Conservation (phyloP, 2,888 invertebrate genomes). For the Leucoma salicis region DNA sequence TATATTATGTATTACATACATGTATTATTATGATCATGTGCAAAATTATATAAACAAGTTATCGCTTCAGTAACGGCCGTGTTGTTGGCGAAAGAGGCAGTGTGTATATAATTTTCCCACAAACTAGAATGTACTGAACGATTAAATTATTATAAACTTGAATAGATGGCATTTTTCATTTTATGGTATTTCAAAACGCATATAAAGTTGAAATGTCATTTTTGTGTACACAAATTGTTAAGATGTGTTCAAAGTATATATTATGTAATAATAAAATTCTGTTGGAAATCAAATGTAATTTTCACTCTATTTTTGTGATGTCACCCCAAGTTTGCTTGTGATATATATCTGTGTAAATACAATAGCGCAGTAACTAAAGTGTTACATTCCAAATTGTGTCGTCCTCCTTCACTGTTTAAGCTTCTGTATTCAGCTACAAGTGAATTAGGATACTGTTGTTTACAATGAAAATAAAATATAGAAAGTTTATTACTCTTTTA, state of each 20-base stretch:
- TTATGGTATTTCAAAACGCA: slow-evolving; percentile 45
- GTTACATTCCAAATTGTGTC: slow-evolving; percentile 73
- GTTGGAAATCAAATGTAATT: slow-evolving; percentile 30
- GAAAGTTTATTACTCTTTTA: slow-evolving; percentile 55
- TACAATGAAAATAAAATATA: slow-evolving; percentile 76
- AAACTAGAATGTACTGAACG: slow-evolving; percentile 38
- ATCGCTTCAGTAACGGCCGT: slow-evolving; percentile 12
- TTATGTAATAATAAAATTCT: slow-evolving; percentile 31
- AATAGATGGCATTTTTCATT: slow-evolving; percentile 47
- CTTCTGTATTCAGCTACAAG: slow-evolving; percentile 51
- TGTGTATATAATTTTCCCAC: slow-evolving; percentile 62
- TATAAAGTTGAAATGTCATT: slow-evolving; percentile 29
- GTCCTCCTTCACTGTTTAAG: slow-evolving; percentile 46
- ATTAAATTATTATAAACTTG: slow-evolving; percentile 51
- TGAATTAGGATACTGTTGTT: slow-evolving; percentile 73
- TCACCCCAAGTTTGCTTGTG: slow-evolving; percentile 34
- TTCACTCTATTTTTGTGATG: slow-evolving; percentile 37
- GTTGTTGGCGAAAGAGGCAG: slow-evolving; percentile 34
- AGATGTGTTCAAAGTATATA: slow-evolving; percentile 43
- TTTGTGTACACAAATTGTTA: slow-evolving; percentile 61
- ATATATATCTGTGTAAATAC: slow-evolving; percentile 55
- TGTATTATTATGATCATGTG: slow-evolving; percentile 71
- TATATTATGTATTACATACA: slow-evolving; percentile 65
- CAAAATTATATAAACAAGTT: slow-evolving; percentile 64
- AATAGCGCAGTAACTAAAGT: slow-evolving; percentile 59